Evolutionary conservation across 2,797 vertebrate genomes (phyloP).

Genomic region (Taeniopygia guttata): DNA sequence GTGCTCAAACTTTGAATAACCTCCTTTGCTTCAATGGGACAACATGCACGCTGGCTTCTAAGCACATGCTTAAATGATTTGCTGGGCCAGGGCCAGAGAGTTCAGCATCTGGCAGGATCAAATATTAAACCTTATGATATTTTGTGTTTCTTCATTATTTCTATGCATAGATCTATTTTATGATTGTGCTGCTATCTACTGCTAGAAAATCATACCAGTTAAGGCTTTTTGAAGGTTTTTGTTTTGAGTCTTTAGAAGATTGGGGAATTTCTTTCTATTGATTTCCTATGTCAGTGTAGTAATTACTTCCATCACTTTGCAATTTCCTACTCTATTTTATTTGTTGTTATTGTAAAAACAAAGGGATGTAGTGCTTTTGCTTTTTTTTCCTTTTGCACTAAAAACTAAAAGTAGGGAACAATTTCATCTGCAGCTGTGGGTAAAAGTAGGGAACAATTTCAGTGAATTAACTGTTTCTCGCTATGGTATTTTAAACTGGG

Average conservation of each 20-base stretch:
- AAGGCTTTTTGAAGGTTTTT: background rate
- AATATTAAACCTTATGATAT: background rate
- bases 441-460: background rate
- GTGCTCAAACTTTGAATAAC: conserved; percentile 32
- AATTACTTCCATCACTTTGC: background rate
- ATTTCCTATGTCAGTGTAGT: background rate
- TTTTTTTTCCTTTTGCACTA: background rate
- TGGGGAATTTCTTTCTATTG: background rate
- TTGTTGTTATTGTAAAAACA: background rate
- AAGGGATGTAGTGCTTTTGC: background rate
- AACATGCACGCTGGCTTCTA: background rate
- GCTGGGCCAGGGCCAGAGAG: conserved; percentile 4
- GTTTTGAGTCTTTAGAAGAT: background rate
- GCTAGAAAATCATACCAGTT: background rate
- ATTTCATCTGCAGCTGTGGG: background rate
- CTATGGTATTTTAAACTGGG: background rate
- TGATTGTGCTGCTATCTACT: background rate
- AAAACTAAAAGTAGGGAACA: background rate
- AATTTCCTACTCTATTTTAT: background rate
- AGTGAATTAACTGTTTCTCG: background rate
- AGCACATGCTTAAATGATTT: conserved; percentile 3
- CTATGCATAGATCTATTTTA: background rate
- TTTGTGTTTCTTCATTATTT: conserved; percentile 10
- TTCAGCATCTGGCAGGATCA: conserved; percentile 16
- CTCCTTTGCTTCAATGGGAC: background rate